Evolutionary conservation across 2,113 vertebrate genomes (phyloP).

Genomic region (Turnix velox): DNA sequence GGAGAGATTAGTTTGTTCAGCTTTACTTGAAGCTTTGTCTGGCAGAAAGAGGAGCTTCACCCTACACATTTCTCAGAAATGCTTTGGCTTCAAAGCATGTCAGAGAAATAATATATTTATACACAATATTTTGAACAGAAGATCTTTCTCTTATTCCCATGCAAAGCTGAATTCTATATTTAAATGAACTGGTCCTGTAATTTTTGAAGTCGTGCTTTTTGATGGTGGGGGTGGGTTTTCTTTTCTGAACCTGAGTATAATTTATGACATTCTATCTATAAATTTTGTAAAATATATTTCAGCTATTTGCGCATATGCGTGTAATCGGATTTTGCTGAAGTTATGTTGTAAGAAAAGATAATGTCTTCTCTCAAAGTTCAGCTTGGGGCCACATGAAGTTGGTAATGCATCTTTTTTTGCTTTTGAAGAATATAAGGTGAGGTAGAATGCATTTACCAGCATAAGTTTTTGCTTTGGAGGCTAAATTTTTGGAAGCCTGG

Average conservation of each 20-base stretch:
- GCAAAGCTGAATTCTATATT: background rate
- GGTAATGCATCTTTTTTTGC: background rate
- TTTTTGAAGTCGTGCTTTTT: background rate
- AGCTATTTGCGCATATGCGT: background rate
- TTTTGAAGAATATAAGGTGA: background rate
- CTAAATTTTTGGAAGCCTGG: background rate
- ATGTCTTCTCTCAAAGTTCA: background rate
- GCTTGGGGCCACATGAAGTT: background rate
- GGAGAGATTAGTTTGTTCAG: background rate
- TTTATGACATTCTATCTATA: background rate
- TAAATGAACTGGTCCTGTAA: background rate
- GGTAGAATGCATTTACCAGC: background rate
- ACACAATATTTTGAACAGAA: background rate
- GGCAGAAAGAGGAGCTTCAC: background rate
- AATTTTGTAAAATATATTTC: background rate
- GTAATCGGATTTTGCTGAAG: background rate
- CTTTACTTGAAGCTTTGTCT: background rate
- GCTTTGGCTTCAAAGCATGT: background rate
- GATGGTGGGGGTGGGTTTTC: background rate
- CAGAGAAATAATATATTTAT: background rate
- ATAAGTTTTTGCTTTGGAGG: background rate
- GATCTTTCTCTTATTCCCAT: background rate
- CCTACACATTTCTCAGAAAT: background rate
- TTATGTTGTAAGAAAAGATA: background rate
- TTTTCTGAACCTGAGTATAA: background rate